Evolutionary conservation across 2,797 vertebrate genomes (phyloP), one percentile per base, ranked within the genome.

Genomic region (Morelia viridis): DNA sequence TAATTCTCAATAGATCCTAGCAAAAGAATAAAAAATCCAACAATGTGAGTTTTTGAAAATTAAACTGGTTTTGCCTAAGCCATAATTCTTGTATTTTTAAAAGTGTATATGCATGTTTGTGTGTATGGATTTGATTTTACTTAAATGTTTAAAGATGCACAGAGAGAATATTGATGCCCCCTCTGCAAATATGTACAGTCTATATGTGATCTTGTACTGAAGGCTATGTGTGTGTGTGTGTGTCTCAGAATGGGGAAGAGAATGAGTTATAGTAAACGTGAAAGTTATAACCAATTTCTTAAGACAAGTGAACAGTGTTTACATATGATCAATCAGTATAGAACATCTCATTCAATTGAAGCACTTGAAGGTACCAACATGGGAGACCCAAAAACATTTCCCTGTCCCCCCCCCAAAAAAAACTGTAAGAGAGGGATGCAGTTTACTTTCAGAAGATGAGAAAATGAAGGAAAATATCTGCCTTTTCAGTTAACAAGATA

Each of bases 251-350:
- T 90, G 57, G n/a, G 41, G 17, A 56, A 88, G 28, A 61, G 53
- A 76, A 80, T 87, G 64, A 85, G 64, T 53, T 88, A 83, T n/a
- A 90, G 50, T 56, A 50, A 26, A 53, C 50, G 26, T 84, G 26
- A 65, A 87, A 90, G 87, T 86, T 88, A 56, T 84, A n/a, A 26
- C 8, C 65, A 50, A 46, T 92, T 87, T 71, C 46, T 89, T 83
- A 87, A 83, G 28, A 19, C 28, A 87, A 85, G 19, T 35, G 50
- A 85, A 85, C 1, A 46, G 31, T 58, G 10, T 60, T 92, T 24
- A 58, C 61, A 65, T 85, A 4, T 17, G 41, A 26, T 65, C 12
- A 65, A 15, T 64, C 83, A 19, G 61, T 15, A n/a, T 10, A 53
- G 41, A 84, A 50, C 15, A 6, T 57, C 22, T 12, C 5, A 53